Conservation (phyloP, 2,888 invertebrate genomes). For the Melanchra persicariae region DNA sequence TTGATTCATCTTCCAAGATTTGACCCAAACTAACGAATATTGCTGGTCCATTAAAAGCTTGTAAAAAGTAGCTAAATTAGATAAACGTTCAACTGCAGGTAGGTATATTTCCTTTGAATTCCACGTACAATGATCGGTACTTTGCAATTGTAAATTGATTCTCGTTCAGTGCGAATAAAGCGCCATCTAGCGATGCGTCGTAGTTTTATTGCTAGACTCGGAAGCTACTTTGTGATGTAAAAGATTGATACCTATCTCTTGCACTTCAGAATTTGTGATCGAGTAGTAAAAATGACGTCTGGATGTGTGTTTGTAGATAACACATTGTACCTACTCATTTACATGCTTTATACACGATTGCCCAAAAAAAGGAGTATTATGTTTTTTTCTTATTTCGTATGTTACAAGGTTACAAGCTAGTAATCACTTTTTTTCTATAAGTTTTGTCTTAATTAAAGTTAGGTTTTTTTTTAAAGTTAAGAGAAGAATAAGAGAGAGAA, state of each 20-base stretch:
- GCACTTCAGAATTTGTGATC: conserved; percentile 59
- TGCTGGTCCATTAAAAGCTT: no score
- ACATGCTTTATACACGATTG: no score
- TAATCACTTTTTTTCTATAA: no score
- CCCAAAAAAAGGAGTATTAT: no score
- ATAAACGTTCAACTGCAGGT: background rate
- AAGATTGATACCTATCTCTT: conserved; percentile 82
- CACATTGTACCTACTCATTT: no score
- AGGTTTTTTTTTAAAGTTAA: no score
- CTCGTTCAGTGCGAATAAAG: conserved; percentile 20
- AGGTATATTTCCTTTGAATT: conserved; percentile 5
- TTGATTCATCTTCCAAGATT: no score
- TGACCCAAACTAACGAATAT: no score
- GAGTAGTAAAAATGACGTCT: conserved; percentile 5
- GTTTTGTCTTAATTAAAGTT: no score
- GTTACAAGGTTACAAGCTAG: no score
- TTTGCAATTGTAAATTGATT: conserved; percentile 56
- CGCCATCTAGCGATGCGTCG: conserved; percentile 63
- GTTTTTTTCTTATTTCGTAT: no score
- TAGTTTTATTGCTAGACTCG: conserved; percentile 73
- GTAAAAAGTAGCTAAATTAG: background rate
- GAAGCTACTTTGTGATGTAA: conserved; percentile 77
- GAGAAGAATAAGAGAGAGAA: no score
- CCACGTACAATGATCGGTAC: conserved; percentile 11
- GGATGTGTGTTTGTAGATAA: conserved; percentile 10